Evolutionary conservation across 1,140 invertebrate species (phyloP).

Genomic region (Eupristina koningsbergeri): DNA sequence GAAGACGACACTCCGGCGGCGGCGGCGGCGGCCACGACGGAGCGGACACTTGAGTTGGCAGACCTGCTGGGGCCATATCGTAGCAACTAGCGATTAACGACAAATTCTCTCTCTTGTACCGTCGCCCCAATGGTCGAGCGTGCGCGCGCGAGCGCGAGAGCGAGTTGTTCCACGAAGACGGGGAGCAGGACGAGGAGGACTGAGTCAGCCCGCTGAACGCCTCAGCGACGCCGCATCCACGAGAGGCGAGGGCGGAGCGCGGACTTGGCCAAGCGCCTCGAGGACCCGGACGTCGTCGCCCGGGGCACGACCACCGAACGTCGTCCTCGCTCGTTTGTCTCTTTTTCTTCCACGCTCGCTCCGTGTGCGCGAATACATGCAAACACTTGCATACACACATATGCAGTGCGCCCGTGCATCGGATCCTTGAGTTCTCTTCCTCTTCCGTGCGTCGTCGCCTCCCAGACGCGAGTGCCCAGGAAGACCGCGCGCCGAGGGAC

Average conservation of each 20-base stretch:
- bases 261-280: no score
- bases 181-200: background rate
- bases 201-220: background rate
- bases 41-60: slow-evolving; percentile 17
- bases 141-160: slow-evolving; percentile 34
- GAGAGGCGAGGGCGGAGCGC: background rate
- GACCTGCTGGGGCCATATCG: background rate
- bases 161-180: slow-evolving; percentile 39
- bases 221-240: slow-evolving; percentile 8
- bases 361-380: background rate
- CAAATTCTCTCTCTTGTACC: slow-evolving; percentile 14
- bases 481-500: no score
- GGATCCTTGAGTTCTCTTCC: background rate
- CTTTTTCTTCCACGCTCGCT: background rate
- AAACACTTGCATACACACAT: no score
- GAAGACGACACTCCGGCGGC: background rate
- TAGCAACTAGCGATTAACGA: background rate
- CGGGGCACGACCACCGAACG: background rate
- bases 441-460: slow-evolving; percentile 8
- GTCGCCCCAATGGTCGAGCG: slow-evolving; percentile 22
- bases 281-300: background rate
- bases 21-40: no score
- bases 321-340: background rate
- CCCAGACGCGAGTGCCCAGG: no score
- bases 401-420: background rate